Evolutionary conservation across 2,888 invertebrate species (phyloP).

Genomic region (Epinotia nisella): DNA sequence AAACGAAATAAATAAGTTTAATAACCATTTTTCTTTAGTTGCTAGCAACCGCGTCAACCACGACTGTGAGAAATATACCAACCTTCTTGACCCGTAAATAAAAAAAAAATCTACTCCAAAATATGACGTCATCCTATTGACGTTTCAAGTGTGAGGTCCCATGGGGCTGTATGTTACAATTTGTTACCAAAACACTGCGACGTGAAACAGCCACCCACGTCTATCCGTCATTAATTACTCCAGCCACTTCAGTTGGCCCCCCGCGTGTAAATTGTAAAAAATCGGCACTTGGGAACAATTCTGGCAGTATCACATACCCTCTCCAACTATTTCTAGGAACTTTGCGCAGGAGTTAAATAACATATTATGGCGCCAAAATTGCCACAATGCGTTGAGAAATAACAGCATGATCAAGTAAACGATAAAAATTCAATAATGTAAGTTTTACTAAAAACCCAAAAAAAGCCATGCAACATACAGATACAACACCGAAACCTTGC

Average conservation of each 20-base stretch:
- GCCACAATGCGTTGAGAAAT: slow-evolving; percentile 2
- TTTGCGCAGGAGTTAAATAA: slow-evolving; percentile 16
- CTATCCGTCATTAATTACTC: slow-evolving; percentile 78
- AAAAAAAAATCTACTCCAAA: slow-evolving; percentile 4
- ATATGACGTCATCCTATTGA: slow-evolving; percentile 71
- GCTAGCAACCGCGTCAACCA: too few relatives aligned
- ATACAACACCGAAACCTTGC: not conserved
- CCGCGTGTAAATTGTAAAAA: slow-evolving; percentile 67
- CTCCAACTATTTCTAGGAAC: slow-evolving; percentile 27
- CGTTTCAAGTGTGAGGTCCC: slow-evolving; percentile 78
- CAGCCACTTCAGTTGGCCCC: slow-evolving; percentile 76
- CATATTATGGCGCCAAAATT: slow-evolving; percentile 24
- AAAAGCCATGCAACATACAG: not conserved
- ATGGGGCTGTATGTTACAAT: slow-evolving; percentile 74
- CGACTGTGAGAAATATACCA: too few relatives aligned
- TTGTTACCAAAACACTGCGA: slow-evolving; percentile 81
- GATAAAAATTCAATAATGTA: not conserved
- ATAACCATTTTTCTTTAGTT: too few relatives aligned
- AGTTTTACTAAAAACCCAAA: not conserved
- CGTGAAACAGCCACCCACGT: slow-evolving; percentile 72
- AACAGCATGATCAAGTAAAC: slow-evolving; percentile 3
- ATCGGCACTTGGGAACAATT: slow-evolving; percentile 55
- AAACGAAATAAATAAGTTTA: too few relatives aligned
- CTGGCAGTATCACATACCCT: slow-evolving; percentile 16
- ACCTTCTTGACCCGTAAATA: not conserved